These are phyloP conservation scores for Pinna nobilis DNA, from an alignment of 1,140 invertebrate genomes.

Conservation along the genomic window DNA sequence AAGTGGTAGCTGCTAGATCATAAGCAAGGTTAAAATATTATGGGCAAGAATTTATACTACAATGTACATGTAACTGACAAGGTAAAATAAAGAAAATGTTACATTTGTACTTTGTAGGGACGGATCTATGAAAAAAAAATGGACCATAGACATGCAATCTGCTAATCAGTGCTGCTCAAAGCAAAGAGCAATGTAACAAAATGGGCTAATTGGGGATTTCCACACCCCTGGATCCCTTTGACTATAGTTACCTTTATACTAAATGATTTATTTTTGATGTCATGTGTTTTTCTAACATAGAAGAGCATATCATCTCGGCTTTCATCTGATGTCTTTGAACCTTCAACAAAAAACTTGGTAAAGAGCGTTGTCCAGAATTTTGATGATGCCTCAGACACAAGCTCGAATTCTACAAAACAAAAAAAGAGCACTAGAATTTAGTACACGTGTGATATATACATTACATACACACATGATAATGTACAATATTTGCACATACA, in stretches of 20 bases:
- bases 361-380: slow-evolving; percentile 98
- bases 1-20: too few relatives aligned
- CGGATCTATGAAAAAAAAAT: too few relatives aligned
- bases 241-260: slow-evolving; percentile 77
- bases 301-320: slow-evolving; percentile 96
- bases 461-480: neutral
- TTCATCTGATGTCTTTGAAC: slow-evolving; percentile 78
- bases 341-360: slow-evolving; percentile 93
- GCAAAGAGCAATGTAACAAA: too few relatives aligned
- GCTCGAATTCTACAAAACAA: slow-evolving; percentile 64
- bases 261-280: slow-evolving; percentile 85
- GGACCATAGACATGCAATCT: too few relatives aligned
- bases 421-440: neutral
- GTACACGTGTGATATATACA: neutral
- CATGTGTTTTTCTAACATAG: slow-evolving; percentile 90
- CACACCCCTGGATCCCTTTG: too few relatives aligned
- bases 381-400: slow-evolving; percentile 49
- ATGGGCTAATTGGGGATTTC: too few relatives aligned
- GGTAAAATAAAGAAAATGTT: too few relatives aligned
- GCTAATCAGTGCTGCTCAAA: too few relatives aligned
- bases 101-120: too few relatives aligned
- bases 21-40: too few relatives aligned
- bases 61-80: too few relatives aligned
- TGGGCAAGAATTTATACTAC: too few relatives aligned
- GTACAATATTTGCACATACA: neutral